Conservation (phyloP, 2,888 invertebrate genomes). For the Andrena minutula region DNA sequence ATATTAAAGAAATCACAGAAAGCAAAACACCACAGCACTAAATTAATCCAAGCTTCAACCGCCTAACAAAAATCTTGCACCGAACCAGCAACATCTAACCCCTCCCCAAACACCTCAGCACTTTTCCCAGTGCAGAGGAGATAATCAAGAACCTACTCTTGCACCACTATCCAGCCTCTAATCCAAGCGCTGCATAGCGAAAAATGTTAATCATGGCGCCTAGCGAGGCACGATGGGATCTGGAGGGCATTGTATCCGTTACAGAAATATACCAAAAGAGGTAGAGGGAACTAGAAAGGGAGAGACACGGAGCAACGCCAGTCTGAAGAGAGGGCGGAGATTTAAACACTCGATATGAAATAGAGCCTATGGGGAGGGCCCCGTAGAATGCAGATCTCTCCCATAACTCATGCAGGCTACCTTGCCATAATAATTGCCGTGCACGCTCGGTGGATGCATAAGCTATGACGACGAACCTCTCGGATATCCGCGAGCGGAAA, state of each 20-base stretch:
- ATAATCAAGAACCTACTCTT: slow-evolving; percentile 42
- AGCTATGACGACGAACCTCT: slow-evolving; percentile 61
- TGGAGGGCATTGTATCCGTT: slow-evolving; percentile 60
- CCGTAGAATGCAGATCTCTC: slow-evolving; percentile 74
- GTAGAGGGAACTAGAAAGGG: slow-evolving; percentile 14
- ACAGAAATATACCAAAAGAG: slow-evolving; percentile 60
- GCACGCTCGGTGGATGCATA: slow-evolving; percentile 73
- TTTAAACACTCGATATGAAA: slow-evolving; percentile 80
- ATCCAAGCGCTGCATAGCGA: slow-evolving; percentile 57
- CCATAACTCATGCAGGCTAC: slow-evolving; percentile 76
- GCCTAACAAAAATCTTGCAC: too few species aligned
- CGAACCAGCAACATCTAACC: not conserved
- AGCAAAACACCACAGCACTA: too few species aligned
- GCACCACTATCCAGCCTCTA: slow-evolving; percentile 50
- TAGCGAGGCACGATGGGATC: slow-evolving; percentile 47
- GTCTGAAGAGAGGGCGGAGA: slow-evolving; percentile 73
- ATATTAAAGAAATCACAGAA: too few species aligned
- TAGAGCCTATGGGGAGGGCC: slow-evolving; percentile 71
- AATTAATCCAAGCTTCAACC: too few species aligned
- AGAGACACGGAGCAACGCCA: slow-evolving; percentile 26
- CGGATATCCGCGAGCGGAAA: slow-evolving; percentile 68
- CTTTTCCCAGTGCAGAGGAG: not conserved
- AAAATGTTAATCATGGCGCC: slow-evolving; percentile 69
- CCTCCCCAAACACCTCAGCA: not conserved
- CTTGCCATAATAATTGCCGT: slow-evolving; percentile 79